These are phyloP conservation scores for Anarhynchus alexandrinus DNA, from an alignment of 2,113 vertebrate species.

Conservation along the genomic window DNA sequence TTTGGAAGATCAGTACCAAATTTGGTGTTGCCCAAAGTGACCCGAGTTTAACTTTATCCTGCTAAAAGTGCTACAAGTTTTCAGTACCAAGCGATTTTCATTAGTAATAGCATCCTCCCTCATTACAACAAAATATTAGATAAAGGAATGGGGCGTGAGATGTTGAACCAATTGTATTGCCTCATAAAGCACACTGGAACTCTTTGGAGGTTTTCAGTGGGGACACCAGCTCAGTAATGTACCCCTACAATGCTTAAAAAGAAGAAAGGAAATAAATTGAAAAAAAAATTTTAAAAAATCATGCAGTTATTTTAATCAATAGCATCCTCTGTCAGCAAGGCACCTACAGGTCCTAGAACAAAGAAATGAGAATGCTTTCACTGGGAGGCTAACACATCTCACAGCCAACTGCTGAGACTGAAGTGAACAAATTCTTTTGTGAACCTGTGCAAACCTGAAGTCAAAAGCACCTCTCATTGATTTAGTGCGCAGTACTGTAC, in stretches of 20 bases:
- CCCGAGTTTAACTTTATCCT: neutral
- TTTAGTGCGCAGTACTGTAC: neutral
- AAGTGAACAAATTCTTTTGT: neutral
- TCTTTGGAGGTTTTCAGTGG: neutral
- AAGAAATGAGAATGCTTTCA: neutral
- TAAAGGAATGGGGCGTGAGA: neutral
- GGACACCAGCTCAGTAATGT: neutral
- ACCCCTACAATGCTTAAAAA: neutral
- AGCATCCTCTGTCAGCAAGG: neutral
- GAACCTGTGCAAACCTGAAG: neutral
- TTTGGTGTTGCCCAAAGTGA: neutral
- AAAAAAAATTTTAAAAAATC: fast-evolving
- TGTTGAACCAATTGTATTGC: neutral
- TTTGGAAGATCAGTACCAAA: neutral
- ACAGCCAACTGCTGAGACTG: neutral
- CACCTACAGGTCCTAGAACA: neutral
- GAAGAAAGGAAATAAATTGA: neutral
- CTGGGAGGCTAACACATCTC: neutral
- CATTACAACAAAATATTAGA: neutral
- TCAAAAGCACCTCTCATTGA: neutral
- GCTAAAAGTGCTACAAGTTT: neutral
- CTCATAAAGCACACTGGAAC: neutral
- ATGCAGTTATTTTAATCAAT: neutral
- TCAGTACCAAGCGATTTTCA: neutral
- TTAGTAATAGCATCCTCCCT: neutral